Percentiles rank a stretch among this genome's conserved stretches.
phyloP scores from a whole-genome alignment of 2,888 invertebrate genomes.

The Caenorhabditis parvicauda region DNA sequence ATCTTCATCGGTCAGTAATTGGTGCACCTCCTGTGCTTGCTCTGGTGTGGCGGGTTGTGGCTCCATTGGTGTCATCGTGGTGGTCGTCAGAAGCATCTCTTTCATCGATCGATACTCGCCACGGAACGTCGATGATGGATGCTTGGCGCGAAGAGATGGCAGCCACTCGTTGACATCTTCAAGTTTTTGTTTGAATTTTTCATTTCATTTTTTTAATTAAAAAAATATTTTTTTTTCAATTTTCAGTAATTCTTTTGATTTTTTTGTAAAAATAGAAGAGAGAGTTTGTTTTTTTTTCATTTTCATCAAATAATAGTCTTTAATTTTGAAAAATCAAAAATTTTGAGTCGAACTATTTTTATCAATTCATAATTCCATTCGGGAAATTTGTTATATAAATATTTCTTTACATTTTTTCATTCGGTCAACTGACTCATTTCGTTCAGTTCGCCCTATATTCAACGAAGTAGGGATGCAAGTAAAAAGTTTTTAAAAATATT shows the following conservation, averaged over 20 bases:
- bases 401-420: no score
- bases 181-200: background rate
- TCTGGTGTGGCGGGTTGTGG: background rate
- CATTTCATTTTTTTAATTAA: background rate
- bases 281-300: no score
- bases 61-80: background rate
- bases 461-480: no score
- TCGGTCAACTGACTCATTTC: no score
- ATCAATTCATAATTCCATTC: background rate
- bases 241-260: no score
- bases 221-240: background rate
- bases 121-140: slow-evolving; percentile 15
- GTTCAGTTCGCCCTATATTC: no score
- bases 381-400: background rate
- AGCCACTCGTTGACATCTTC: slow-evolving; percentile 20
- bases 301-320: no score
- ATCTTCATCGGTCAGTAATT: slow-evolving; percentile 3
- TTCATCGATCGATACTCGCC: slow-evolving; percentile 26
- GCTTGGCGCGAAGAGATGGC: slow-evolving; percentile 24
- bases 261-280: no score
- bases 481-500: no score
- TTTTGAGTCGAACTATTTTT: background rate
- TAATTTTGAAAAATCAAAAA: background rate
- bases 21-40: background rate
- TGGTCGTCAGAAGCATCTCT: slow-evolving; percentile 5